phyloP scores from a whole-genome alignment of 1,140 invertebrate genomes.

The Drosophila biarmipes region DNA sequence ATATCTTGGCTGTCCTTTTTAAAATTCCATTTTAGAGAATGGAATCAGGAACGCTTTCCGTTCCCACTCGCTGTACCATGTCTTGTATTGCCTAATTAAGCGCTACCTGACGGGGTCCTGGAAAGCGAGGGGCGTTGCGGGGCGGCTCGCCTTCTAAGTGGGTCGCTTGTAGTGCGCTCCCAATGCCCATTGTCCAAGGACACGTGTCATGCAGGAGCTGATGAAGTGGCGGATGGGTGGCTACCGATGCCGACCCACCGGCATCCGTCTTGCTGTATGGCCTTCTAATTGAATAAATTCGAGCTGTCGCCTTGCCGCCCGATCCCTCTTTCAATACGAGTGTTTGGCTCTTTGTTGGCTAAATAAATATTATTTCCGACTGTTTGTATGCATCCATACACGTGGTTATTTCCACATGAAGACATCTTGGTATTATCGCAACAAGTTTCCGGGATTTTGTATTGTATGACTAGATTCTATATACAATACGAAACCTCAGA shows the following conservation, averaged over 20 bases:
- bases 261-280: constrained; percentile 10
- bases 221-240: neutral
- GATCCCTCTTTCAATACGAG: neutral
- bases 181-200: constrained; percentile 19
- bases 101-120: constrained; percentile 36
- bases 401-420: too few relatives aligned
- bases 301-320: constrained; percentile 6
- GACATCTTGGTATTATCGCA: constrained; percentile 35
- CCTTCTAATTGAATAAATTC: constrained; percentile 68
- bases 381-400: neutral
- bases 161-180: constrained; percentile 10
- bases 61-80: neutral
- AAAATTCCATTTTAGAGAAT: neutral
- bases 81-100: constrained; percentile 59
- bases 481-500: constrained; percentile 54
- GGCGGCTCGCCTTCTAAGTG: constrained; percentile 15
- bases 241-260: neutral
- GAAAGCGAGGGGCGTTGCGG: neutral
- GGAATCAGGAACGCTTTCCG: neutral
- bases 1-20: neutral
- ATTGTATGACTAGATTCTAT: constrained; percentile 32
- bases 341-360: constrained; percentile 1
- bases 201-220: constrained; percentile 22
- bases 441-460: constrained; percentile 48
- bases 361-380: neutral